These are phyloP conservation scores for Pitta sordida DNA, from an alignment of 2,113 vertebrate genomes.

Conservation along the genomic window DNA sequence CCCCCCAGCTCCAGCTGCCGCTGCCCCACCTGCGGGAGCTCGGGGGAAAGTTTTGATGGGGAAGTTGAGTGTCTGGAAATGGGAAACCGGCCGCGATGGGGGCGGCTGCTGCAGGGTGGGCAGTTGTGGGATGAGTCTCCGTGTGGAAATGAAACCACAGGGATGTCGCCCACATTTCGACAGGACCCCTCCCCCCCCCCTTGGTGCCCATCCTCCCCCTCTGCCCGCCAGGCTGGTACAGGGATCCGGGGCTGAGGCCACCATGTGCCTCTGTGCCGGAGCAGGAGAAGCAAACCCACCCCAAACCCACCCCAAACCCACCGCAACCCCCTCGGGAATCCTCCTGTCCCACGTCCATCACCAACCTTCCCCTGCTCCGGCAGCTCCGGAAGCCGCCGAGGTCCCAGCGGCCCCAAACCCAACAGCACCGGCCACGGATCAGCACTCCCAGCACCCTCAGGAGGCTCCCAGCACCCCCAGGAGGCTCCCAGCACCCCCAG, in stretches of 20 bases:
- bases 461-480: not conserved
- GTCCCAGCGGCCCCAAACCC: not conserved
- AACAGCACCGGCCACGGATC: not conserved
- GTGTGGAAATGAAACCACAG: not conserved
- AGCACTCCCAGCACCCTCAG: rapidly evolving
- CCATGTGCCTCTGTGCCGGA: not conserved
- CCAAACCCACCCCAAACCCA: not conserved
- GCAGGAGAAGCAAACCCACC: not conserved
- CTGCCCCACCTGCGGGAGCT: not conserved
- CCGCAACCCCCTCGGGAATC: not conserved
- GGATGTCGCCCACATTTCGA: not conserved
- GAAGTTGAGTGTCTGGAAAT: constrained; percentile 3
- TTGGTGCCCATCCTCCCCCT: rapidly evolving
- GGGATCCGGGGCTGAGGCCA: not conserved
- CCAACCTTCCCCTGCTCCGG: rapidly evolving
- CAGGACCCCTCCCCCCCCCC: not conserved
- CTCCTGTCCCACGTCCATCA: rapidly evolving
- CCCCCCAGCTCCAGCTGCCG: not conserved
- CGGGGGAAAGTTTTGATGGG: not conserved
- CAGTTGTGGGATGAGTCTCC: not conserved
- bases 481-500: not conserved
- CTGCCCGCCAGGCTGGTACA: rapidly evolving
- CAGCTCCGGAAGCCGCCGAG: not conserved
- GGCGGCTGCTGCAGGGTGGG: not conserved
- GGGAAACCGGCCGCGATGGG: not conserved